These are phyloP conservation scores for Antheraea mylitta DNA, from an alignment of 1,140 invertebrate genomes.

Conservation along the genomic window DNA sequence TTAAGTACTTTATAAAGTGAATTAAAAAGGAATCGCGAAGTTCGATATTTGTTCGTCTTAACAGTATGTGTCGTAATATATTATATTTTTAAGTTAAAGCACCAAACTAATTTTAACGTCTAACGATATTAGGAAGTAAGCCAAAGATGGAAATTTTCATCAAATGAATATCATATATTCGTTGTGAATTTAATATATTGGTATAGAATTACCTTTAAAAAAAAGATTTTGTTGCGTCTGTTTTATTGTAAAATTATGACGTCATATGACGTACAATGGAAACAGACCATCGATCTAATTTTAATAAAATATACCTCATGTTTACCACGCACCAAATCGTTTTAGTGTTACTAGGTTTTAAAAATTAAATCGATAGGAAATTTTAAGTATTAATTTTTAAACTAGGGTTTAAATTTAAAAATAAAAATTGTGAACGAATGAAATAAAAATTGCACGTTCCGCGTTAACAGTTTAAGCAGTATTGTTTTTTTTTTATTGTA, in stretches of 20 bases:
- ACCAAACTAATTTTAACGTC: conserved; percentile 56
- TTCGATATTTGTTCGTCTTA: background rate
- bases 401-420: background rate
- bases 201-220: conserved; percentile 20
- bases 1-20: background rate
- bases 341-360: conserved; percentile 57
- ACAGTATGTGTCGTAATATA: conserved; percentile 10
- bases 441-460: too few species aligned
- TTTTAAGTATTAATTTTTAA: conserved; percentile 49
- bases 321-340: conserved; percentile 76
- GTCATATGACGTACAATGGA: background rate
- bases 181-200: conserved; percentile 62
- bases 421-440: background rate
- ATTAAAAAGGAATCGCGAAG: background rate
- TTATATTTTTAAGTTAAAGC: conserved; percentile 21
- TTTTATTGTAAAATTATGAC: background rate
- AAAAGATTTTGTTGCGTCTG: background rate
- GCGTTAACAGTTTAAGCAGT: background rate
- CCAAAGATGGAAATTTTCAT: conserved; percentile 74
- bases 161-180: conserved; percentile 53
- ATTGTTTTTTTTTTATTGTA: background rate
- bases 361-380: conserved; percentile 30
- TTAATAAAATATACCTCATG: conserved; percentile 64
- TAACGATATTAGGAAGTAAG: conserved; percentile 57
- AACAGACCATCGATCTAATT: background rate